These are phyloP conservation scores for Zaprionus ghesquierei DNA, from an alignment of 1,140 invertebrate genomes.

Conservation along the genomic window DNA sequence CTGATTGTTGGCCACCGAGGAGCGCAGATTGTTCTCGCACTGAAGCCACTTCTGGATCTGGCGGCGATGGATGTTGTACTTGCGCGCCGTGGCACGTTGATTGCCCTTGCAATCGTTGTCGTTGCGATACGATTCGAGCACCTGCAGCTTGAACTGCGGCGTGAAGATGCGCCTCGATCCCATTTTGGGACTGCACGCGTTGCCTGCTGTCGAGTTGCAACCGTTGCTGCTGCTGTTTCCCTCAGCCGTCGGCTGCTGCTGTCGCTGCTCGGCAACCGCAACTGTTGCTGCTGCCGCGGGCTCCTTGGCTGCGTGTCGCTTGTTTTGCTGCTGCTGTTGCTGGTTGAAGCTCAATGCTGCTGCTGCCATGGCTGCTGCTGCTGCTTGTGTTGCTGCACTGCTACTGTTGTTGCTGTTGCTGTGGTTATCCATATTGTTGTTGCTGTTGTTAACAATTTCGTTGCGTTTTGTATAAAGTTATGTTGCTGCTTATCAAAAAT, in stretches of 20 bases:
- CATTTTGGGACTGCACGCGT: conserved; percentile 83
- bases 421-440: conserved; percentile 1
- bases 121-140: conserved; percentile 91
- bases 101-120: conserved; percentile 93
- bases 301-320: conserved; percentile 8
- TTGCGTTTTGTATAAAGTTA: conserved; percentile 6
- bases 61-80: conserved; percentile 92
- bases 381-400: conserved; percentile 25
- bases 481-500: conserved; percentile 29
- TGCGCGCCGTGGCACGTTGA: conserved; percentile 92
- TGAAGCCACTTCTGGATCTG: conserved; percentile 96
- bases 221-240: conserved; percentile 14
- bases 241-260: conserved; percentile 13
- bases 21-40: conserved; percentile 89
- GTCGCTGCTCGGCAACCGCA: conserved; percentile 14
- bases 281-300: conserved; percentile 27
- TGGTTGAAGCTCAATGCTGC: conserved; percentile 5
- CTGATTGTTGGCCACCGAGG: conserved; percentile 85
- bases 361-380: conserved; percentile 11
- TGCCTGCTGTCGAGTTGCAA: conserved; percentile 17
- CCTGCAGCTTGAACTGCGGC: conserved; percentile 92
- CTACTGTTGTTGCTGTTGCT: conserved; percentile 1
- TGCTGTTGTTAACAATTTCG: conserved; percentile 28
- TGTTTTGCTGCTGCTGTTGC: conserved; percentile 14
- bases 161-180: conserved; percentile 92